Percentiles rank a stretch among this genome's conserved stretches.
These are phyloP conservation scores for Macaria liturata DNA, from an alignment of 2,888 invertebrate genomes.

Conservation along the genomic window DNA sequence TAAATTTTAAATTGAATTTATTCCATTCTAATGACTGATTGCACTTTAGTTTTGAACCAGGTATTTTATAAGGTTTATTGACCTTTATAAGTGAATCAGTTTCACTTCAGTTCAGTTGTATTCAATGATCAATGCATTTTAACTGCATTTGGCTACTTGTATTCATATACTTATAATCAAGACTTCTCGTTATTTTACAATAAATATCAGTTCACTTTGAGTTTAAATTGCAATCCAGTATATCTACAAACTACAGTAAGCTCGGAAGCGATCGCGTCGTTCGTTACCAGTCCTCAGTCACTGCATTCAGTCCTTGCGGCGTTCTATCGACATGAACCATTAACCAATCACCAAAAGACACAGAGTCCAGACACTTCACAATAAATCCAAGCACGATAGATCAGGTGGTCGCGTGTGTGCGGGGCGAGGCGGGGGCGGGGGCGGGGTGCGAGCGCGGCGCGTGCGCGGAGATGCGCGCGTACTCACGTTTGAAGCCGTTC, in stretches of 20 bases:
- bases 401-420: constrained; percentile 49
- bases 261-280: constrained; percentile 5
- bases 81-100: no score
- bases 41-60: no score
- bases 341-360: constrained; percentile 57
- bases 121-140: no score
- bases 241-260: not conserved
- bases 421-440: constrained; percentile 41
- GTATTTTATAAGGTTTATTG: no score
- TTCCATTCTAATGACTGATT: no score
- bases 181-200: no score
- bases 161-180: no score
- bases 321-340: constrained; percentile 46
- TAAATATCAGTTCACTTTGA: not conserved
- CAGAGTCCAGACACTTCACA: constrained; percentile 62
- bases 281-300: constrained; percentile 35
- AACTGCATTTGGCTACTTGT: no score
- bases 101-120: no score
- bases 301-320: constrained; percentile 34
- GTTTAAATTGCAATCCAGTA: constrained; percentile 10
- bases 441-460: constrained; percentile 54
- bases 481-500: constrained; percentile 99
- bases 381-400: constrained; percentile 68
- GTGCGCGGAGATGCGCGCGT: constrained; percentile 65
- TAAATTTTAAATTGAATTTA: no score